Evolutionary conservation across 2,797 vertebrate genomes (phyloP).

Genomic region (Channa striata): DNA sequence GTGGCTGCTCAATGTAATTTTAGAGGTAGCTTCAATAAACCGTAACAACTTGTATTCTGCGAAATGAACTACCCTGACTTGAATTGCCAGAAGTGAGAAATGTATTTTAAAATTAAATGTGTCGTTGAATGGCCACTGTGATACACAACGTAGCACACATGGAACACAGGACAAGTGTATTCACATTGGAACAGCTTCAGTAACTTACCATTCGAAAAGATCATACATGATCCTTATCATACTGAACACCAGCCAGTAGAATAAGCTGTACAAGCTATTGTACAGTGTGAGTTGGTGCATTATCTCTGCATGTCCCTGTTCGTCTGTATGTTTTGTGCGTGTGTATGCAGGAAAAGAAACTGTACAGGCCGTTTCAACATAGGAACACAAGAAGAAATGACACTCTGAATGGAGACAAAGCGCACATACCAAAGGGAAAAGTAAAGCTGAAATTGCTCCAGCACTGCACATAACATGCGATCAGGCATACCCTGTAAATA

Average conservation of each 20-base stretch:
- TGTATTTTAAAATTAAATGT: slow-evolving; percentile 56
- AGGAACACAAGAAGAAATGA: slow-evolving; percentile 84
- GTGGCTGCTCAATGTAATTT: slow-evolving; percentile 22
- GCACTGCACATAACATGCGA: slow-evolving; percentile 92
- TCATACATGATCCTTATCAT: slow-evolving; percentile 71
- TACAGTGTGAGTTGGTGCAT: slow-evolving; percentile 42
- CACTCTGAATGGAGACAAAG: slow-evolving; percentile 89
- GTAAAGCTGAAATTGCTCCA: slow-evolving; percentile 92
- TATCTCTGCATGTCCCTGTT: slow-evolving; percentile 40
- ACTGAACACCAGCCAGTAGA: slow-evolving; percentile 55
- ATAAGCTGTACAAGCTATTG: slow-evolving; percentile 49
- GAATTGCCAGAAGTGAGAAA: slow-evolving; percentile 74
- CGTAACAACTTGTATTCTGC: slow-evolving; percentile 9
- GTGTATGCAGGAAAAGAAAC: slow-evolving; percentile 67
- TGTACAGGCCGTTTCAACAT: slow-evolving; percentile 75
- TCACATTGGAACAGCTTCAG: slow-evolving; percentile 72
- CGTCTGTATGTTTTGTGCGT: slow-evolving; percentile 37
- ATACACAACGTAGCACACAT: slow-evolving; percentile 83
- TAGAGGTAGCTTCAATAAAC: slow-evolving; percentile 6
- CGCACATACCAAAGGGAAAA: slow-evolving; percentile 92
- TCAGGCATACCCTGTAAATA: slow-evolving; percentile 92
- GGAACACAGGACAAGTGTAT: slow-evolving; percentile 80
- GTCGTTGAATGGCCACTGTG: slow-evolving; percentile 79
- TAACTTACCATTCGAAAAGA: slow-evolving; percentile 83
- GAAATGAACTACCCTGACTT: slow-evolving; percentile 74